Evolutionary conservation across 1,140 invertebrate species (phyloP).

Genomic region (Pectinophora gossypiella): DNA sequence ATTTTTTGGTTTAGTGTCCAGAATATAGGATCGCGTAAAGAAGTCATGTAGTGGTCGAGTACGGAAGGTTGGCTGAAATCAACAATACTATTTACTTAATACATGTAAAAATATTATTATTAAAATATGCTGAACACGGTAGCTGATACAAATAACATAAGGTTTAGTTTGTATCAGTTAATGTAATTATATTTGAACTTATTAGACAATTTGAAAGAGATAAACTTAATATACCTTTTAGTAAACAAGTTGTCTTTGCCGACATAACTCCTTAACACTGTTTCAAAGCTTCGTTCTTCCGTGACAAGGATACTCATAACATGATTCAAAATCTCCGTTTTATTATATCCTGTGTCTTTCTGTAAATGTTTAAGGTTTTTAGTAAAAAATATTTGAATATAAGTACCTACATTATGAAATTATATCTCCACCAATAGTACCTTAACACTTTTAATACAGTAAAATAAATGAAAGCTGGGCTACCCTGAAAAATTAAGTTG

Average conservation of each 20-base stretch:
- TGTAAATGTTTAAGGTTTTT: conserved; percentile 44
- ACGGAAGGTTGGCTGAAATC: conserved; percentile 48
- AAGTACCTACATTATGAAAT: no score
- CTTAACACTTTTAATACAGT: no score
- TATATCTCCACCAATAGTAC: no score
- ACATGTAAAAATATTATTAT: neutral
- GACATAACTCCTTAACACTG: neutral
- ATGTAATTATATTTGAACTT: no score
- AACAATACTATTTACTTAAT: conserved; percentile 13
- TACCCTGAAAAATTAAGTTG: no score
- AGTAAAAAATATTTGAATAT: no score
- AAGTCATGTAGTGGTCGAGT: conserved; percentile 73
- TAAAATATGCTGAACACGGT: neutral
- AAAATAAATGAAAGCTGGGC: no score
- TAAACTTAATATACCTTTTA: conserved; percentile 11
- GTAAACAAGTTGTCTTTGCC: neutral
- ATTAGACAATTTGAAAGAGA: no score
- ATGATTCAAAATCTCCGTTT: conserved; percentile 53
- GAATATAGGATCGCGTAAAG: conserved; percentile 80
- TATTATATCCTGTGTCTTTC: conserved; percentile 49
- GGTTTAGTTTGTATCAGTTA: no score
- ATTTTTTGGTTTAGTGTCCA: conserved; percentile 80
- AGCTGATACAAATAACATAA: no score
- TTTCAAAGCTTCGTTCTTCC: conserved; percentile 45
- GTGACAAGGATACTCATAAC: conserved; percentile 54